These are phyloP conservation scores for Anas bernieri DNA, from an alignment of 2,797 vertebrate species.

Conservation along the genomic window DNA sequence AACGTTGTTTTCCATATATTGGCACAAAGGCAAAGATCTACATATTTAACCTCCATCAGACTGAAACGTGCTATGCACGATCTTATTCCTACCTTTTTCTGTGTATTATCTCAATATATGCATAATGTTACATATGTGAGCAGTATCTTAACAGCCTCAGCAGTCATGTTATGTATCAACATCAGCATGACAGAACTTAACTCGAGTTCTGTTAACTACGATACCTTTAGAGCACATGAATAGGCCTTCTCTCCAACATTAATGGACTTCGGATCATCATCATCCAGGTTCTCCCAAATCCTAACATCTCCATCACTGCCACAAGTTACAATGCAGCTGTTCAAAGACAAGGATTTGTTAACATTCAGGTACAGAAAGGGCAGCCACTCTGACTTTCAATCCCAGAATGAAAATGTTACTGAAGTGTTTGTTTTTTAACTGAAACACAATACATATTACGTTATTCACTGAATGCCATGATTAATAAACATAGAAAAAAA, in stretches of 20 bases:
- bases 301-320: slow-evolving; percentile 96
- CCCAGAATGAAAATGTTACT: neutral
- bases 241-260: slow-evolving; percentile 94
- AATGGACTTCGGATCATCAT: slow-evolving; percentile 95
- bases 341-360: neutral
- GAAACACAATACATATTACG: neutral
- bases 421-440: neutral
- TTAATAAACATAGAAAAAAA: neutral
- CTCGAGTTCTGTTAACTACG: neutral
- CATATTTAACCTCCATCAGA: neutral
- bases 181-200: neutral
- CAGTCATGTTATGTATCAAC: neutral
- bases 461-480: neutral
- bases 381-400: neutral
- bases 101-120: neutral
- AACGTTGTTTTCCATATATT: neutral
- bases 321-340: slow-evolving; percentile 91
- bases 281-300: slow-evolving; percentile 94
- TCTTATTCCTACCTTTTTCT: neutral
- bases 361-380: neutral
- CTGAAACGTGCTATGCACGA: rapidly evolving
- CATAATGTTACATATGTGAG: neutral
- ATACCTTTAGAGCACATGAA: slow-evolving; percentile 91
- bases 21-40: neutral
- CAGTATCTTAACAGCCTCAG: neutral